These are phyloP conservation scores for Caradrina kadenii DNA, from an alignment of 2,888 invertebrate species.

Conservation along the genomic window DNA sequence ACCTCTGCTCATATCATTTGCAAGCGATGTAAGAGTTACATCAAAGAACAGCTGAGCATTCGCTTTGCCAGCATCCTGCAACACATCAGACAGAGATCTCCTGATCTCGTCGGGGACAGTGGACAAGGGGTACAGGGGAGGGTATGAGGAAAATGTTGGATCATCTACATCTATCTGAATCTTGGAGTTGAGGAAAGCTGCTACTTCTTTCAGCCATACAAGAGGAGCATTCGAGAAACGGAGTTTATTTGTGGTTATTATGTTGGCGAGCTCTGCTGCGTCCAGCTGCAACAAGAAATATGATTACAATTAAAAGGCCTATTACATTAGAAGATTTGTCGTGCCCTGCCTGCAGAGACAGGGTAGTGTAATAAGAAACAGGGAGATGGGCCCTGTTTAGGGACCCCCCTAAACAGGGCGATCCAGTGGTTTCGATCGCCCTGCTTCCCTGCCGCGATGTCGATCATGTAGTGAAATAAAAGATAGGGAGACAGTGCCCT, in stretches of 20 bases:
- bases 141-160: conserved; percentile 90
- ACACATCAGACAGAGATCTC: conserved; percentile 82
- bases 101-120: conserved; percentile 86
- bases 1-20: conserved; percentile 93
- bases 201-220: conserved; percentile 93
- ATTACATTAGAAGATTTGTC: too few relatives aligned
- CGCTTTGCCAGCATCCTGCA: conserved; percentile 91
- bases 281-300: conserved; percentile 89
- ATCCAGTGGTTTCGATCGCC: too few relatives aligned
- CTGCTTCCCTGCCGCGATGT: too few relatives aligned
- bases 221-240: conserved; percentile 93
- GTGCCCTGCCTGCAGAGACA: too few relatives aligned
- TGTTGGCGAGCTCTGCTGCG: conserved; percentile 87
- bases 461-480: too few relatives aligned
- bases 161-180: conserved; percentile 92
- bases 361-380: too few relatives aligned
- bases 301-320: background rate
- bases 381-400: too few relatives aligned
- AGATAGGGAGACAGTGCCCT: too few relatives aligned
- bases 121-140: conserved; percentile 90
- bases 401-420: too few relatives aligned
- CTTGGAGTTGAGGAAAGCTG: conserved; percentile 91
- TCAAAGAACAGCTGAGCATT: conserved; percentile 93
- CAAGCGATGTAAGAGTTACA: conserved; percentile 92
- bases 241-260: conserved; percentile 90